These are phyloP conservation scores for Pherbina coryleti DNA, from an alignment of 2,888 invertebrate genomes.

Conservation along the genomic window DNA sequence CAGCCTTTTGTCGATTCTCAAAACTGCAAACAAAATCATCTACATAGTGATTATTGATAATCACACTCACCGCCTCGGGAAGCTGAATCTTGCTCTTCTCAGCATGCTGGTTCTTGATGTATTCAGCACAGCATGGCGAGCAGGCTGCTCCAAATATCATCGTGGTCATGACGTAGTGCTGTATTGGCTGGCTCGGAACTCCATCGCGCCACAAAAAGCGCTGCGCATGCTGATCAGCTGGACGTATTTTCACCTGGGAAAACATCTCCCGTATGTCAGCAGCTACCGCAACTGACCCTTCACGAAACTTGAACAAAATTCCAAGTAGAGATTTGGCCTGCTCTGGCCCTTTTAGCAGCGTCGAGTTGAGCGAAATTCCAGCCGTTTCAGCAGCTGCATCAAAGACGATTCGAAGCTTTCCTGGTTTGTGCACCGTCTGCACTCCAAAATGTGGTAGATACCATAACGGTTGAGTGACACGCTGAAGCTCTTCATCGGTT, in stretches of 20 bases:
- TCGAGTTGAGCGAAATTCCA: slow-evolving; percentile 41
- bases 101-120: slow-evolving; percentile 43
- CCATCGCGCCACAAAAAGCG: slow-evolving; percentile 51
- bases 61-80: slow-evolving; percentile 26
- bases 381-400: slow-evolving; percentile 35
- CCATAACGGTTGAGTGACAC: slow-evolving; percentile 50
- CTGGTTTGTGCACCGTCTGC: slow-evolving; percentile 31
- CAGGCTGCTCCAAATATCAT: too few species aligned
- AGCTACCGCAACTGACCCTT: slow-evolving; percentile 33
- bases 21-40: slow-evolving; percentile 47
- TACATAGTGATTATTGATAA: slow-evolving; percentile 42
- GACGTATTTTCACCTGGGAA: too few species aligned
- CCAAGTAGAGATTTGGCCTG: slow-evolving; percentile 39
- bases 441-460: slow-evolving; percentile 52
- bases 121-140: slow-evolving; percentile 49
- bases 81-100: not conserved
- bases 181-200: slow-evolving; percentile 13
- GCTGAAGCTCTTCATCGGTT: too few species aligned
- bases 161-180: too few species aligned
- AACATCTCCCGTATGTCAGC: slow-evolving; percentile 50
- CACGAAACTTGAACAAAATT: slow-evolving; percentile 39
- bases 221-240: too few species aligned
- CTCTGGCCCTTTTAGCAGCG: slow-evolving; percentile 40
- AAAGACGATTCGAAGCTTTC: too few species aligned
- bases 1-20: slow-evolving; percentile 27